A percentile compares a stretch with the other conserved stretches of the same genome.
Conservation (phyloP, 2,113 vertebrate species). For the Trochalopteron elliotii region DNA sequence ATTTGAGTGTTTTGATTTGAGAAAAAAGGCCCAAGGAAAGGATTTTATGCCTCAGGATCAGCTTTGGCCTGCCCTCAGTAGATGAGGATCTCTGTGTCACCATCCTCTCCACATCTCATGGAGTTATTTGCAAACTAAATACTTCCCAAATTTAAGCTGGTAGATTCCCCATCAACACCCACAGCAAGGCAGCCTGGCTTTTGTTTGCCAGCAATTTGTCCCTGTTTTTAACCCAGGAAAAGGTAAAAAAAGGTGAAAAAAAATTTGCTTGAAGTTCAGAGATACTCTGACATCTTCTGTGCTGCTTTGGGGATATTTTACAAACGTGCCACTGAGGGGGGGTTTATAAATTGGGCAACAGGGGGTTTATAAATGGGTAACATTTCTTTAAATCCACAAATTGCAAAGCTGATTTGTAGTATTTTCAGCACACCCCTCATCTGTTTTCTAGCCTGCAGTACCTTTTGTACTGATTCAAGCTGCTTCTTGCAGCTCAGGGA, state of each 20-base stretch:
- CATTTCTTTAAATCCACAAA: neutral
- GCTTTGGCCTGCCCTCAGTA: neutral
- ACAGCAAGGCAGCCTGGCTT: neutral
- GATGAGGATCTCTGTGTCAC: rapidly evolving
- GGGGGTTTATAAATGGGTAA: neutral
- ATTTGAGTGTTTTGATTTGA: rapidly evolving
- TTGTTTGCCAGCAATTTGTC: neutral
- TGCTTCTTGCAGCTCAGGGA: neutral
- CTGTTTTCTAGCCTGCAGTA: neutral
- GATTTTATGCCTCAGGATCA: neutral
- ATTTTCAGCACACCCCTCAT: neutral
- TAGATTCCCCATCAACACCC: neutral
- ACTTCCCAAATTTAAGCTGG: no score
- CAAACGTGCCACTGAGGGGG: rapidly evolving
- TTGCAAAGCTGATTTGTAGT: neutral
- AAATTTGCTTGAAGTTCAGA: neutral
- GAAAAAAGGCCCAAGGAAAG: neutral
- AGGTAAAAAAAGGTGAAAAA: neutral
- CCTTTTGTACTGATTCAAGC: neutral
- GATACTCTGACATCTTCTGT: neutral
- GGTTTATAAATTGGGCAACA: neutral
- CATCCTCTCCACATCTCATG: rapidly evolving
- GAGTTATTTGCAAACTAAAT: neutral
- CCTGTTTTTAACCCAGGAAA: neutral
- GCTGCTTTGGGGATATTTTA: neutral